Evolutionary conservation across 2,888 invertebrate species (phyloP).

Genomic region (Dryobotodes eremita): DNA sequence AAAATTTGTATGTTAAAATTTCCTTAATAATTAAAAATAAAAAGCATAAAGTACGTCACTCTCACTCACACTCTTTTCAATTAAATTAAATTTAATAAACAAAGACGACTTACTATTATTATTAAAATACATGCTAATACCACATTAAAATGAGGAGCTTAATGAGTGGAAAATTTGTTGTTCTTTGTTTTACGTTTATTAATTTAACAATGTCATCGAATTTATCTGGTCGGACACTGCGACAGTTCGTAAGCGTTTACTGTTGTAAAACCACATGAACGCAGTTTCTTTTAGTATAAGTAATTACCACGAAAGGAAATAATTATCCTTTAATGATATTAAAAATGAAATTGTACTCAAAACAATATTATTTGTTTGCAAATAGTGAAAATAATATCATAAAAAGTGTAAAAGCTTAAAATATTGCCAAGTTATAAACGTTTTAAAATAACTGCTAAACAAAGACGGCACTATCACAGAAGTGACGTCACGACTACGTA

Average conservation of each 20-base stretch:
- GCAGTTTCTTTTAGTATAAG: not conserved
- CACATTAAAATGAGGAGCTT: slow-evolving; percentile 33
- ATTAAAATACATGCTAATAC: slow-evolving; percentile 31
- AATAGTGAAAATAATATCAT: not conserved
- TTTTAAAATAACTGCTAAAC: not conserved
- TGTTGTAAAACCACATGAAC: not conserved
- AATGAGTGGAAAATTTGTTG: slow-evolving; percentile 44
- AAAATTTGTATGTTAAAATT: not conserved
- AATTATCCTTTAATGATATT: not conserved
- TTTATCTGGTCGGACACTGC: slow-evolving; percentile 19
- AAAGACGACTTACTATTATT: not conserved
- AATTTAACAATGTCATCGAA: slow-evolving; percentile 22
- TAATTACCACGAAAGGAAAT: not conserved
- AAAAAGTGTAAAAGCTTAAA: not conserved
- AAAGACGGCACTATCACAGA: not conserved
- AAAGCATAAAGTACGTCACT: no score
- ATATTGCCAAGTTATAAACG: not conserved
- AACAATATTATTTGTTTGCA: not conserved
- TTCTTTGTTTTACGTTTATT: slow-evolving; percentile 19
- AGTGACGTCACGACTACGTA: not conserved
- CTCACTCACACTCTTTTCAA: no score
- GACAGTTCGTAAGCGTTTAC: not conserved
- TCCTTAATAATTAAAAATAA: not conserved
- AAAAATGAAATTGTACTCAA: not conserved
- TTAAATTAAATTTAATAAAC: no score